Evolutionary conservation across 1,140 invertebrate genomes (phyloP), one percentile per base, ranked within the genome.

Genomic region (Archivesica marissinica): DNA sequence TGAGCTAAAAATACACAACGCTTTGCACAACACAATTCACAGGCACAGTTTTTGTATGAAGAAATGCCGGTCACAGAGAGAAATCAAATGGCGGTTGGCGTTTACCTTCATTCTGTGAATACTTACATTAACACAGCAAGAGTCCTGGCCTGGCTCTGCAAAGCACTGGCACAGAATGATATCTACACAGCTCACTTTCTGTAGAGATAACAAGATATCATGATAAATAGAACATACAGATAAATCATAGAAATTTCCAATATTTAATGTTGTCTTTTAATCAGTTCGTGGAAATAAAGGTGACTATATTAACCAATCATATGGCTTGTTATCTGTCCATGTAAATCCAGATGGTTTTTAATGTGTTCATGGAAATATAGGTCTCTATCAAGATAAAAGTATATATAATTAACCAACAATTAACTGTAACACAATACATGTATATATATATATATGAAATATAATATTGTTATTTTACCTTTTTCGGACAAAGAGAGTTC

Each of bases 151-250:
- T 4, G 56, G 54, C 33, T 79, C 77, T 0, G 77, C 77, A 38
- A 59, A 79, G 30, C 77, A 79, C 61, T 79, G 77, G 38, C 77
- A 79, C 59, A 79, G 59, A n/a, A 79, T 28, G 11, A 64, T 66
- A 38, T 79, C 77, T n/a, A 79, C 56, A 79, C 77, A 79, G 30
- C 77, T 79, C 11, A 64, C 23, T 38, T 79, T 79, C 77, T 79
- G 61, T 66, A 78, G 7, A 33, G 20, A 30, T 35, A 75, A 75
- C 6, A 33, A n/a, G n/a, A n/a, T n/a, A n/a, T n/a, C n/a, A n/a
- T n/a, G n/a, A n/a, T n/a, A n/a, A n/a, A n/a, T n/a, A n/a, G n/a
- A n/a, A n/a, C n/a, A n/a, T n/a, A n/a, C n/a, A n/a, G n/a, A n/a
- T n/a, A n/a, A n/a, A n/a, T n/a, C n/a, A n/a, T n/a, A n/a, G n/a